phyloP scores from a whole-genome alignment of 2,888 invertebrate genomes.

The Ischnura elegans region DNA sequence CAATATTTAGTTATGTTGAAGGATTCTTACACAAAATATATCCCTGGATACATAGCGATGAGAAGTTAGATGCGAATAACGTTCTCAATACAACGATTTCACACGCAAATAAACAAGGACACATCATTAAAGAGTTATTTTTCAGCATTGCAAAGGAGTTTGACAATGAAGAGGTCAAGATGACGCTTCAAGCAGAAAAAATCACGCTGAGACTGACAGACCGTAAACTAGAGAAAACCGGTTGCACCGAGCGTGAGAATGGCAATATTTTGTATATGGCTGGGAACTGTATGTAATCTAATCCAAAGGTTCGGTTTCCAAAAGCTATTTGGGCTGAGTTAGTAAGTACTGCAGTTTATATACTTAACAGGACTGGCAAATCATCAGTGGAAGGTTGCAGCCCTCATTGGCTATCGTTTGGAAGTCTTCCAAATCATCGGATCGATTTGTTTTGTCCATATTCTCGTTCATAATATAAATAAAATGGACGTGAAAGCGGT shows the following conservation, averaged over 20 bases:
- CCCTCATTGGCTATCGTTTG: not conserved
- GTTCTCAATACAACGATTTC: not conserved
- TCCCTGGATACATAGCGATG: not conserved
- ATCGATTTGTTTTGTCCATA: constrained; percentile 68
- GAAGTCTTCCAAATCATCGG: constrained; percentile 71
- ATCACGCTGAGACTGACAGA: constrained; percentile 66
- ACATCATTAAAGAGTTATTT: not conserved
- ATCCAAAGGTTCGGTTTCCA: constrained; percentile 72
- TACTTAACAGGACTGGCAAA: constrained; percentile 73
- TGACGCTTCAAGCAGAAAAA: constrained; percentile 71
- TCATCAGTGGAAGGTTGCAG: not conserved
- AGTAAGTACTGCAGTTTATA: constrained; percentile 71
- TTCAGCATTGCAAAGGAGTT: constrained; percentile 73
- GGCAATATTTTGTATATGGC: constrained; percentile 73
- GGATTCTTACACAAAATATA: not conserved
- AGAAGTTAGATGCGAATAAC: not conserved
- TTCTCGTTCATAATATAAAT: not conserved
- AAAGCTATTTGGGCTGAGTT: constrained; percentile 72
- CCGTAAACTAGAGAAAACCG: constrained; percentile 72
- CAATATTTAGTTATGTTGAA: not conserved
- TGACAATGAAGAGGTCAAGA: constrained; percentile 72
- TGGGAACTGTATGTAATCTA: constrained; percentile 73
- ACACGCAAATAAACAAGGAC: not conserved
- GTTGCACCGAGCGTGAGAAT: constrained; percentile 72
- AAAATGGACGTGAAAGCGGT: not conserved